Conservation (phyloP, 23 tunicate genomes). For the Halocynthia aurantium region DNA sequence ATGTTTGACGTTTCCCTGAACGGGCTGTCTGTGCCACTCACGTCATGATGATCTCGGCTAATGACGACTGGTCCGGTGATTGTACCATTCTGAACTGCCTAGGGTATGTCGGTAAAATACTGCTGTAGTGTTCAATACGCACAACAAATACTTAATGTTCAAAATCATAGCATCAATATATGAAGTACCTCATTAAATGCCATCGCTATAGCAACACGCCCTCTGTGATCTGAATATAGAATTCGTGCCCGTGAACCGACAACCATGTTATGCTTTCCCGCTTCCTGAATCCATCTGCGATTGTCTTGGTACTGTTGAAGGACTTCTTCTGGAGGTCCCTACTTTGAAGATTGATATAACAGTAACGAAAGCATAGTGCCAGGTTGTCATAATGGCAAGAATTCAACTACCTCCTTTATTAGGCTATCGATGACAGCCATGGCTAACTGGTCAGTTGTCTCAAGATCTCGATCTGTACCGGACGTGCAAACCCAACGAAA, state of each 20-base stretch:
- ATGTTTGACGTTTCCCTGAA: conserved; percentile 91
- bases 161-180: not conserved
- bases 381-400: not conserved
- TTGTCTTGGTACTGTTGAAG: conserved; percentile 88
- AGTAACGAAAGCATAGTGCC: not conserved
- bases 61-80: conserved; percentile 75
- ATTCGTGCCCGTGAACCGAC: conserved; percentile 98
- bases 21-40: conserved; percentile 96
- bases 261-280: conserved; percentile 71
- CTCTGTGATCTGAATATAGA: conserved; percentile 75
- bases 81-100: conserved; percentile 71
- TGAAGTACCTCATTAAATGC: conserved; percentile 70
- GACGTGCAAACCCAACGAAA: conserved; percentile 99
- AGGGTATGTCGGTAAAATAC: not conserved
- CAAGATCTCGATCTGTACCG: conserved; percentile 42
- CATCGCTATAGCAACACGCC: conserved; percentile 55
- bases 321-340: conserved; percentile 40
- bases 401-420: conserved; percentile 41
- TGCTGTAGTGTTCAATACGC: not conserved
- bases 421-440: conserved; percentile 49
- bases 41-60: conserved; percentile 95
- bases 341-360: not conserved
- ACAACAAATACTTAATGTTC: not conserved
- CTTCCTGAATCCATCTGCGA: conserved; percentile 78
- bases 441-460: conserved; percentile 58